Evolutionary conservation across 2,113 vertebrate genomes (phyloP).

Genomic region (Platycercus adscitus): DNA sequence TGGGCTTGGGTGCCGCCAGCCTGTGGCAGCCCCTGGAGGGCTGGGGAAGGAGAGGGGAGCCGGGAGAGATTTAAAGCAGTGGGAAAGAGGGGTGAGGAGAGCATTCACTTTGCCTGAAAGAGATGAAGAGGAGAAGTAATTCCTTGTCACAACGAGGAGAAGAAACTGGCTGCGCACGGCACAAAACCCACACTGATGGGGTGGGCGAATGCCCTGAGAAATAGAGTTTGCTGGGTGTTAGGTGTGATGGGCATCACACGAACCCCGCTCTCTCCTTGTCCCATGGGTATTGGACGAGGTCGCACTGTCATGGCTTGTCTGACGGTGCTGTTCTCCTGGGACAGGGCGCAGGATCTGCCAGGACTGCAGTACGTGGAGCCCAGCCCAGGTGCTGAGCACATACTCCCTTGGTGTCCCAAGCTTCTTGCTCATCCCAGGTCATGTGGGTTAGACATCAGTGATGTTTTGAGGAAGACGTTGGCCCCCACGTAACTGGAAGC

Average conservation of each 20-base stretch:
- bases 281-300: not conserved
- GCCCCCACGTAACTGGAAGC: accelerated
- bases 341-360: not conserved
- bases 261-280: not conserved
- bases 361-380: not conserved
- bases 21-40: not conserved
- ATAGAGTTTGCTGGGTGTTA: not conserved
- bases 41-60: not conserved
- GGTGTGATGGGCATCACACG: not conserved
- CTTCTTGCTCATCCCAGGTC: not conserved
- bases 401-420: not conserved
- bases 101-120: not conserved
- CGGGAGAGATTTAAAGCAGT: not conserved
- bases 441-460: accelerated
- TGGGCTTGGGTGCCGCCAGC: not conserved
- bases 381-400: not conserved
- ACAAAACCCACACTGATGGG: not conserved
- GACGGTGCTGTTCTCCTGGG: not conserved
- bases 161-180: accelerated
- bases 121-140: not conserved
- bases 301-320: not conserved
- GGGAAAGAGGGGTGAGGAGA: not conserved
- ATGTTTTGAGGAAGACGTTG: not conserved
- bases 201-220: not conserved
- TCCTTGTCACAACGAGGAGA: not conserved